Evolutionary conservation across 2,797 vertebrate genomes (phyloP), one percentile per base, ranked within the genome.

Genomic region (Channa striata): DNA sequence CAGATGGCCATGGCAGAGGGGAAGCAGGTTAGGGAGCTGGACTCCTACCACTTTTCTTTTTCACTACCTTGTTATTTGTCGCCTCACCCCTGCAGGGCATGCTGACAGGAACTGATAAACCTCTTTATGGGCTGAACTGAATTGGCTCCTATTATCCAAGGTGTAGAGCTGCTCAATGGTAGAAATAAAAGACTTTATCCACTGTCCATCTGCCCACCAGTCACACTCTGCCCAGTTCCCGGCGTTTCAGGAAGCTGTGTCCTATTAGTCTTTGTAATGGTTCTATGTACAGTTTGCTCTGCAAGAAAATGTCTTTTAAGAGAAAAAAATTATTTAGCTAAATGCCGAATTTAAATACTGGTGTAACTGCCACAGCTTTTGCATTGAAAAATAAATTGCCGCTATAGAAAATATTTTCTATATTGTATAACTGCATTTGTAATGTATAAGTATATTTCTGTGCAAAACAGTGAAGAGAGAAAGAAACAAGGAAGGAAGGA

Each of bases 141-240:
- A 93, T 93, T 94, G 92, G 90, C 89, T 93, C 86, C 92, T 87
- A 93, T 94, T 94, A 94, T 94, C 91, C 87, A 87, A 92, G 92
- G 92, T 94, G 91, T 93, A 90, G 91, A 91, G 90, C 90, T 84
- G 87, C 90, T 93, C 92, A 91, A 87, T 89, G 84, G 78, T 78
- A 88, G 83, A 89, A 91, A 90, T 92, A 90, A 93, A 93, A 90
- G 85, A 89, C 87, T 88, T 84, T 90, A 92, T 90, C 91, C 89
- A 83, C 77, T 90, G 89, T 74, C 89, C 90, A 91, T 91, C 90
- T 91, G 87, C 84, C 85, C 85, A 86, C 63, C 90, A 77, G 76
- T 90, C 85, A 89, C 74, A 85, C 73, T 80, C 75, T 86, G 79
- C 85, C 81, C 80, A 81, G 72, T 84, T 87, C 77, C 60, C 47